A percentile compares a stretch with the other conserved stretches of the same genome.
These are phyloP conservation scores for Lerista edwardsae DNA, from an alignment of 2,797 vertebrate species.

Conservation along the genomic window DNA sequence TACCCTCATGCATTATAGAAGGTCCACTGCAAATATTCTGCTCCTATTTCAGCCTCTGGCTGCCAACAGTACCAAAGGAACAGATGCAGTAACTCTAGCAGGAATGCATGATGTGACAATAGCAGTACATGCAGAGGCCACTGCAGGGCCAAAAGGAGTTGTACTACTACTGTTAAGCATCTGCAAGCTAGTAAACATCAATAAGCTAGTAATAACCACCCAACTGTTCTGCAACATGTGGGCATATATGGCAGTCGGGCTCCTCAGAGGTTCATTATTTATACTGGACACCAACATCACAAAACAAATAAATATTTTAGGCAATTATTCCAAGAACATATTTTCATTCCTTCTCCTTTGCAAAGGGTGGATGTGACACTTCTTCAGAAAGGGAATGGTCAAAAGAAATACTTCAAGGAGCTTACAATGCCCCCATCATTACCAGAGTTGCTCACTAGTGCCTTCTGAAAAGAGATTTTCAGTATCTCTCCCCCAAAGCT, in stretches of 20 bases:
- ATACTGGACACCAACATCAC: neutral
- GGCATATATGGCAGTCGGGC: neutral
- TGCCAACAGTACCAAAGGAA: neutral
- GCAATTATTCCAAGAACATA: neutral
- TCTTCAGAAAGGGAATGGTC: neutral
- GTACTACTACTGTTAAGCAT: neutral
- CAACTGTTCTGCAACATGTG: neutral
- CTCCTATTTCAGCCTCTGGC: neutral
- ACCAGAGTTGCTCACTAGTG: neutral
- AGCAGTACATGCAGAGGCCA: neutral
- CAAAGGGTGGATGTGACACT: neutral
- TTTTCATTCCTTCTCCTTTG: neutral
- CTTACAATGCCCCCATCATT: neutral
- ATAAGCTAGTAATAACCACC: neutral
- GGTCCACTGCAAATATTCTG: neutral
- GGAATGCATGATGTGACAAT: neutral
- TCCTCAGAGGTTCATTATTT: neutral
- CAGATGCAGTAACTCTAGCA: neutral
- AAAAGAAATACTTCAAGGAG: neutral
- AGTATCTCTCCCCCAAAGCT: neutral
- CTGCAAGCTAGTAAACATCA: too few relatives aligned
- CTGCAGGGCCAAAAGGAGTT: neutral
- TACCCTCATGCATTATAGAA: neutral
- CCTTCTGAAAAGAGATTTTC: neutral
- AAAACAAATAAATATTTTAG: neutral